A percentile compares a stretch with the other conserved stretches of the same genome.
Evolutionary conservation across 2,797 vertebrate genomes (phyloP).

Genomic region (Chromis chromis): DNA sequence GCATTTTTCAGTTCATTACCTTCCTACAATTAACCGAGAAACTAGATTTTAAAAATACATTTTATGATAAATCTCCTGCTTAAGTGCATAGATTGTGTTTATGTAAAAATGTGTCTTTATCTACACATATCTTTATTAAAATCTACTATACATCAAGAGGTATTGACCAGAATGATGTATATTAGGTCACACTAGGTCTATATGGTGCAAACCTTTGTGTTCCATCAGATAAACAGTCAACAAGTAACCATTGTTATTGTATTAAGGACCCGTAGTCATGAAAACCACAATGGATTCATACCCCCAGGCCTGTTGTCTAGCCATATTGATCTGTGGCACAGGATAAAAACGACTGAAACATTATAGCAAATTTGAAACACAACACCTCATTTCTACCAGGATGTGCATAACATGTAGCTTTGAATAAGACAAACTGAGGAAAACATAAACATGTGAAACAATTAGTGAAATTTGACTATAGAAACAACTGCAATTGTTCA

Average conservation of each 20-base stretch:
- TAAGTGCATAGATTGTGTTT: not conserved
- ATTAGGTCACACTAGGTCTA: not conserved
- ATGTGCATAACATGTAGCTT: not conserved
- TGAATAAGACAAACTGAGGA: conserved; percentile 3
- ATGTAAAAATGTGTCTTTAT: not conserved
- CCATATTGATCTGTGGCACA: conserved; percentile 35
- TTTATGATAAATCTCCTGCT: no score
- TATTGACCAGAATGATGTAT: conserved; percentile 9
- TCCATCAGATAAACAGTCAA: conserved; percentile 24
- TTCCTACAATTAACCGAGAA: conserved; percentile 15
- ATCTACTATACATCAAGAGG: not conserved
- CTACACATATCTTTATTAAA: not conserved
- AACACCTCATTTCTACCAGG: not conserved
- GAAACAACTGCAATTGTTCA: not conserved
- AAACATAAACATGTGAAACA: not conserved
- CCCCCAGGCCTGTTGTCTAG: conserved; percentile 39
- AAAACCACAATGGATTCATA: conserved; percentile 5
- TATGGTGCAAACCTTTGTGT: conserved; percentile 7
- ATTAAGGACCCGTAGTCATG: conserved; percentile 15
- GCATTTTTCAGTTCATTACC: conserved; percentile 11
- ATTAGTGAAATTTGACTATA: not conserved
- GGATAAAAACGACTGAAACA: conserved; percentile 13
- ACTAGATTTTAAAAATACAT: no score
- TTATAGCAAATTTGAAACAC: conserved; percentile 10
- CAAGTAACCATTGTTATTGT: not conserved